Evolutionary conservation across 1,140 invertebrate species (phyloP).

Genomic region (Aphis craccivora): DNA sequence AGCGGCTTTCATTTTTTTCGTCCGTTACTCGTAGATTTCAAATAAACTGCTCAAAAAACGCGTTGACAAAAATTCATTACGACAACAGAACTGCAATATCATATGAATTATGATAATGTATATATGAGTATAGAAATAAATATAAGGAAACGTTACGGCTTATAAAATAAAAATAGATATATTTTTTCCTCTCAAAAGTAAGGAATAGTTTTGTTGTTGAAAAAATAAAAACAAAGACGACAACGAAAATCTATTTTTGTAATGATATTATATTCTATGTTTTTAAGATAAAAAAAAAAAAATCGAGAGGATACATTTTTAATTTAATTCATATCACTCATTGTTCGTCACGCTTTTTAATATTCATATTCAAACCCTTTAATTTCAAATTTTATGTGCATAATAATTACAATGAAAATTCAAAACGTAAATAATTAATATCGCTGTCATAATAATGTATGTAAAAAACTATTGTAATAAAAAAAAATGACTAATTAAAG

Average conservation of each 20-base stretch:
- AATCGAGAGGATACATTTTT: neutral
- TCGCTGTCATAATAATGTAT: neutral
- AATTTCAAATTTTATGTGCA: neutral
- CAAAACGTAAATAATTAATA: neutral
- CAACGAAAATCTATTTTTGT: neutral
- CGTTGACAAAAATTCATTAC: neutral
- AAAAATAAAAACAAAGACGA: neutral
- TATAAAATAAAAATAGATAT: neutral
- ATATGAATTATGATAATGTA: neutral
- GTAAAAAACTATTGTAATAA: neutral
- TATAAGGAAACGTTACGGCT: neutral
- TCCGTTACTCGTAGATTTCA: no score
- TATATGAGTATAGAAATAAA: neutral
- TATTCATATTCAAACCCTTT: slow-evolving; percentile 35
- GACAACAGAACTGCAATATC: neutral
- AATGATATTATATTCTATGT: neutral
- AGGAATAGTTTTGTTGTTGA: neutral
- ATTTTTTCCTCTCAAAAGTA: neutral
- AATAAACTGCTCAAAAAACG: neutral
- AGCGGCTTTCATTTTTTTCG: neutral
- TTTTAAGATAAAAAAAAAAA: neutral
- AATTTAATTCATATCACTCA: slow-evolving; percentile 5
- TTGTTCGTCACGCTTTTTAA: slow-evolving; percentile 46
- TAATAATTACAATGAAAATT: neutral
- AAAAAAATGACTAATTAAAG: neutral